These are phyloP conservation scores for Caenorhabditis elegans DNA, from an alignment of 1,140 invertebrate genomes.

Conservation along the genomic window WBcel235 BX284606.5:3900501-3901000, in stretches of 20 bases:
- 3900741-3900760: slow-evolving; percentile 17
- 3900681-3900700: background rate
- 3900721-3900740: slow-evolving; percentile 21
- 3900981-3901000: slow-evolving; percentile 30
- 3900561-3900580: too few relatives aligned
- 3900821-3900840: background rate
- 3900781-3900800: background rate
- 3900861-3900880: slow-evolving; percentile 33
- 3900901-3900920: background rate
- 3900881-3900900: slow-evolving; percentile 32
- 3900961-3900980: slow-evolving; percentile 24
- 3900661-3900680: too few relatives aligned
- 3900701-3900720: slow-evolving; percentile 3
- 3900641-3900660: too few relatives aligned
- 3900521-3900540: too few relatives aligned
- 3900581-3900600: too few relatives aligned
- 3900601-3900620: too few relatives aligned
- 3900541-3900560: too few relatives aligned
- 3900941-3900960: background rate
- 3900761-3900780: background rate
- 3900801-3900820: background rate
- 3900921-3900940: background rate
- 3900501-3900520: too few relatives aligned
- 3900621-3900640: too few relatives aligned
- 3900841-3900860: slow-evolving; percentile 17